Conservation (phyloP, 2,888 invertebrate genomes). For the Anodontia alba region DNA sequence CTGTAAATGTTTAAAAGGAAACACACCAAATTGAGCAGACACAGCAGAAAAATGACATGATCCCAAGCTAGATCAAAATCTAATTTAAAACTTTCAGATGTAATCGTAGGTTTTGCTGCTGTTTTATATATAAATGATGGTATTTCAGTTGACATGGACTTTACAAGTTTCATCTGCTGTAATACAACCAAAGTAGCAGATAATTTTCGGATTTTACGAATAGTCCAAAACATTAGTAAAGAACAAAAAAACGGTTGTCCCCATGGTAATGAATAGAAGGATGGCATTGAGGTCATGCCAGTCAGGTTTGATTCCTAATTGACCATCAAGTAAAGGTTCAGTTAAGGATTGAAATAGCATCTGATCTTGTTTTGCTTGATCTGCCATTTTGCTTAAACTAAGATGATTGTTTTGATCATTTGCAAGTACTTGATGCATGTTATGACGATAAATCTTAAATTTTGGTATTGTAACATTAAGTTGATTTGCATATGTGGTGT, state of each 20-base stretch:
- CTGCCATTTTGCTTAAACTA: not conserved
- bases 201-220: not conserved
- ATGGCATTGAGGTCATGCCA: not conserved
- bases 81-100: not conserved
- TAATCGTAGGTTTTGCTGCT: not conserved
- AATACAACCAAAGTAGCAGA: not conserved
- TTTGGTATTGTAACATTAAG: not conserved
- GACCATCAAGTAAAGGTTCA: conserved; percentile 2
- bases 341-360: not conserved
- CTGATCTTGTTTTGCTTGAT: not conserved
- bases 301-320: not conserved
- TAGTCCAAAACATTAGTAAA: not conserved
- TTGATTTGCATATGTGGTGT: not conserved
- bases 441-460: not conserved
- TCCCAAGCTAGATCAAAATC: conserved; percentile 1
- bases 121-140: not conserved
- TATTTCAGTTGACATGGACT: not conserved
- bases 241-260: not conserved
- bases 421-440: not conserved
- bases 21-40: not conserved
- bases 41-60: not conserved
- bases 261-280: not conserved
- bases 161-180: not conserved
- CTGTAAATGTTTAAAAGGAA: not conserved
- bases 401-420: not conserved